Evolutionary conservation across 2,113 vertebrate genomes (phyloP).

Genomic region (Eulacestoma nigropectus): DNA sequence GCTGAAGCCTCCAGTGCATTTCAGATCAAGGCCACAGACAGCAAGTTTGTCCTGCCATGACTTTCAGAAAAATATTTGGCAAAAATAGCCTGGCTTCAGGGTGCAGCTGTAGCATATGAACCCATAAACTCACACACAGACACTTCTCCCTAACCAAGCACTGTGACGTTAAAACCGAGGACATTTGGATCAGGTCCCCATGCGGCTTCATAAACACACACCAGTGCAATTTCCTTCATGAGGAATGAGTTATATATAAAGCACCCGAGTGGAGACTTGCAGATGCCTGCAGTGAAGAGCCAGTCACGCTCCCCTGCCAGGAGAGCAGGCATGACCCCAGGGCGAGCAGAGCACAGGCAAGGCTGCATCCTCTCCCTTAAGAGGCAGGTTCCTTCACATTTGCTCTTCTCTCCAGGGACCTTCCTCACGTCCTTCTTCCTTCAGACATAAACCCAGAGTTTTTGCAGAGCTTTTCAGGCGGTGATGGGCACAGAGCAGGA

Average conservation of each 20-base stretch:
- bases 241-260: background rate
- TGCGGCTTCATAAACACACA: background rate
- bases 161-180: background rate
- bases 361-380: background rate
- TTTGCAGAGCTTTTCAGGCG: background rate
- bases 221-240: background rate
- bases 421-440: background rate
- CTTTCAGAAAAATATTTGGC: background rate
- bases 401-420: background rate
- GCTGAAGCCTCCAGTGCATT: background rate
- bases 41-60: background rate
- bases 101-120: background rate
- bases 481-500: background rate
- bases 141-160: background rate
- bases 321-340: background rate
- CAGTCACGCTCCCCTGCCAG: background rate
- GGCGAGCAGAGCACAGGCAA: background rate
- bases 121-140: background rate
- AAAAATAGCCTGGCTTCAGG: background rate
- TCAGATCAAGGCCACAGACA: background rate
- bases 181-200: slow-evolving; percentile 16
- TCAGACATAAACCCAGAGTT: background rate
- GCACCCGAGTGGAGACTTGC: background rate
- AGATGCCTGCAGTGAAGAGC: background rate
- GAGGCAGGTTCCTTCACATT: background rate